Percentiles rank a stretch among this genome's conserved stretches.
Conservation (phyloP, 2,888 invertebrate genomes). For the Esperia sulphurella region DNA sequence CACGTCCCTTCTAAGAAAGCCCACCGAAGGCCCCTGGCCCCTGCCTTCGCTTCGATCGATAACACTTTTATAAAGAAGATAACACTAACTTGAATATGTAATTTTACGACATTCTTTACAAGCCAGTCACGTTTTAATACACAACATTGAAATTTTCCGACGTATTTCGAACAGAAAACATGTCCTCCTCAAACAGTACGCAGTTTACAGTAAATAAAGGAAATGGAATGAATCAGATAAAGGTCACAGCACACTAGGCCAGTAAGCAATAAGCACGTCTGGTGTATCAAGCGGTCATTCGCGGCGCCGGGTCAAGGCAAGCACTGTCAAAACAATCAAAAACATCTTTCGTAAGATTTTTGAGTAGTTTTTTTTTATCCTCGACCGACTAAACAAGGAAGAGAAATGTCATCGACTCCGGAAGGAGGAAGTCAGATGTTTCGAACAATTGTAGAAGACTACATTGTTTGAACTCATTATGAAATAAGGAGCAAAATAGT, state of each 20-base stretch:
- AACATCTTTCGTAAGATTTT: conserved; percentile 11
- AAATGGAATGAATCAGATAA: conserved; percentile 46
- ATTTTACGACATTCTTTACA: neutral
- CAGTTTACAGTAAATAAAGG: conserved; percentile 51
- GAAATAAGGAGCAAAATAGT: too few relatives aligned
- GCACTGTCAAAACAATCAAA: conserved; percentile 34
- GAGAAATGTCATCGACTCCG: conserved; percentile 36
- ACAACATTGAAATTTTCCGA: conserved; percentile 8
- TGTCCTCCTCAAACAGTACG: conserved; percentile 5
- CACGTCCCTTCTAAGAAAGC: too few relatives aligned
- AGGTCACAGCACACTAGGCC: conserved; percentile 43
- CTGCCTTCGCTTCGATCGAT: too few relatives aligned
- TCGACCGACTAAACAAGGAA: conserved; percentile 28
- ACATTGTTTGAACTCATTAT: too few relatives aligned
- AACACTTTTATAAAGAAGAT: too few relatives aligned
- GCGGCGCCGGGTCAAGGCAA: conserved; percentile 51
- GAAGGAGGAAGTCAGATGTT: conserved; percentile 36
- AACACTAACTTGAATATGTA: too few relatives aligned
- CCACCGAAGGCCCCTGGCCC: too few relatives aligned
- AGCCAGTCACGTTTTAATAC: neutral
- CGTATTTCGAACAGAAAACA: neutral
- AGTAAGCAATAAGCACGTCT: conserved; percentile 23
- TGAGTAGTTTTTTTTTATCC: neutral
- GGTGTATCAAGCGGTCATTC: conserved; percentile 37
- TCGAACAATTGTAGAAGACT: neutral